phyloP scores from a whole-genome alignment of 2,888 invertebrate species.

The Meiosimyza platycephala region DNA sequence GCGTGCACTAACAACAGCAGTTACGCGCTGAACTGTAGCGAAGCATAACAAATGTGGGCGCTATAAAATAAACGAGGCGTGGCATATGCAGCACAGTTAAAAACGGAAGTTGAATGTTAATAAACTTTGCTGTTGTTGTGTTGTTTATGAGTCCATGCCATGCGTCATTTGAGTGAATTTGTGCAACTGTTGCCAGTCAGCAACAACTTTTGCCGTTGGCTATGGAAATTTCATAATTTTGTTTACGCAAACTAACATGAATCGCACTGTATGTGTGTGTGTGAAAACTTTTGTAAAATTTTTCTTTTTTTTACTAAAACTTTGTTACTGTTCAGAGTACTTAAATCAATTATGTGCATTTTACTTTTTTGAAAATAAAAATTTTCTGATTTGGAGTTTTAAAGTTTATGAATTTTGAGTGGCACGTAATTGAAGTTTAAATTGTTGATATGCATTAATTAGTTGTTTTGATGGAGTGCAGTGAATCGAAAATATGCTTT shows the following conservation, averaged over 20 bases:
- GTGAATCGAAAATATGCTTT: no score
- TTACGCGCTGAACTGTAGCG: slow-evolving; percentile 37
- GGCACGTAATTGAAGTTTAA: no score
- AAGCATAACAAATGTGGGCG: slow-evolving; percentile 23
- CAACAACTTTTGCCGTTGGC: background rate
- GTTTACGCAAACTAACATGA: background rate
- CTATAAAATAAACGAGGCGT: slow-evolving; percentile 34
- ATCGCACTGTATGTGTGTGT: background rate
- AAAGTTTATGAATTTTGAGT: no score
- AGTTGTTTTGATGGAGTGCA: no score
- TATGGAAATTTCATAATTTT: slow-evolving; percentile 16
- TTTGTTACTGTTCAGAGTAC: background rate
- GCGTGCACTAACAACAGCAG: slow-evolving; percentile 31
- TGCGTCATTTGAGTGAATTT: slow-evolving; percentile 50
- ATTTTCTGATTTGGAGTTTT: no score
- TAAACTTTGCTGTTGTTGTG: slow-evolving; percentile 38
- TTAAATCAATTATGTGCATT: slow-evolving; percentile 6
- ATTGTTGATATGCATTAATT: no score
- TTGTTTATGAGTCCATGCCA: slow-evolving; percentile 54
- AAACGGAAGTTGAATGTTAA: slow-evolving; percentile 1
- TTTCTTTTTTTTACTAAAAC: no score
- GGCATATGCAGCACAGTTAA: slow-evolving; percentile 17
- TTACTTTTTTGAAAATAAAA: no score
- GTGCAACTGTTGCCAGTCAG: background rate
- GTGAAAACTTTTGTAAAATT: no score